A percentile compares a stretch with the other conserved stretches of the same genome.
Conservation (phyloP, 2,888 invertebrate genomes). For the Hecatera dysodea region DNA sequence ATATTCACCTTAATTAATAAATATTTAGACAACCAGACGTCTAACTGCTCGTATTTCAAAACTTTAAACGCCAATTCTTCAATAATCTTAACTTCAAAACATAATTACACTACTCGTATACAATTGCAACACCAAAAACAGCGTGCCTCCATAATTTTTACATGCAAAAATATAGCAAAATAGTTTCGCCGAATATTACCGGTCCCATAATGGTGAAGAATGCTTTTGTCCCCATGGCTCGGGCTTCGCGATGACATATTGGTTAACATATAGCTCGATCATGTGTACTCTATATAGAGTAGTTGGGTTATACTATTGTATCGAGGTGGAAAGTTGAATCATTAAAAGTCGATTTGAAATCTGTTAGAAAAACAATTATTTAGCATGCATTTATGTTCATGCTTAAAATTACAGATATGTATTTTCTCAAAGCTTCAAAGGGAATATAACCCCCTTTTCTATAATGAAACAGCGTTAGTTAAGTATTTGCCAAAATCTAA, state of each 20-base stretch:
- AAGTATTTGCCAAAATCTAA: too few species aligned
- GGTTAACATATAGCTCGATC: slow-evolving; percentile 75
- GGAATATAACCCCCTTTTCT: too few species aligned
- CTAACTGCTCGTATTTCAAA: not conserved
- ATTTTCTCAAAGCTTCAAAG: too few species aligned
- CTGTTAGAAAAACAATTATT: not conserved
- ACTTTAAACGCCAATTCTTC: not conserved
- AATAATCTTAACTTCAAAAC: not conserved
- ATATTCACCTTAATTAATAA: too few species aligned
- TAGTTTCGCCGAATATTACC: slow-evolving; percentile 81
- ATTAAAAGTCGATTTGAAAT: not conserved
- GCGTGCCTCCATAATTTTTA: slow-evolving; percentile 43
- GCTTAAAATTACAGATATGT: too few species aligned
- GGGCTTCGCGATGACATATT: slow-evolving; percentile 81
- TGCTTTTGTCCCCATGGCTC: slow-evolving; percentile 79
- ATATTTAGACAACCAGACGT: too few species aligned
- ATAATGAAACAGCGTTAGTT: too few species aligned
- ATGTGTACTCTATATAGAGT: slow-evolving; percentile 60
- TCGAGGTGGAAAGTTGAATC: not conserved
- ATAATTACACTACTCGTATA: not conserved
- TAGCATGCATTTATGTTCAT: too few species aligned
- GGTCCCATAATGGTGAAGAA: slow-evolving; percentile 80
- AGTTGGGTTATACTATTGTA: slow-evolving; percentile 62
- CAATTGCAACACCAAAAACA: slow-evolving; percentile 4
- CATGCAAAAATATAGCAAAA: slow-evolving; percentile 70